Evolutionary conservation across 2,888 invertebrate genomes (phyloP).

Genomic region (Eulithis testata): DNA sequence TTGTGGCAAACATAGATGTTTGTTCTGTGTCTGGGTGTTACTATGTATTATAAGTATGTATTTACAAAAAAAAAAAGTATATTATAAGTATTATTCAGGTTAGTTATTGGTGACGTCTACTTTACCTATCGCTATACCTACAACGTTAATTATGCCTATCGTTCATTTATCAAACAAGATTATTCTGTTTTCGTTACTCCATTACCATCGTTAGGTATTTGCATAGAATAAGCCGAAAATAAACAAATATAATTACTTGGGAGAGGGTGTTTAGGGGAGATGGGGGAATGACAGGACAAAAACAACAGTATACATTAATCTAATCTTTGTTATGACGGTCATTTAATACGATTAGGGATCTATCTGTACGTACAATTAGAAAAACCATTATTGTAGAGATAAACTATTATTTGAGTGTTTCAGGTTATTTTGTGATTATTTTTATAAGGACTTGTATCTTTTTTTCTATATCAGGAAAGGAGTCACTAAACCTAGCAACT

Average conservation of each 20-base stretch:
- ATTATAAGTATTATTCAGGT: no score
- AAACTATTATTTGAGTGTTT: not conserved
- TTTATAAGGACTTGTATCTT: no score
- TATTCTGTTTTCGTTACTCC: conserved; percentile 23
- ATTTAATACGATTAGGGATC: conserved; percentile 19
- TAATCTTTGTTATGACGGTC: conserved; percentile 22
- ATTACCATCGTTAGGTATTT: conserved; percentile 24
- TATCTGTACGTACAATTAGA: conserved; percentile 6
- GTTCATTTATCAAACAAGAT: conserved; percentile 5
- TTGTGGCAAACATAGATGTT: no score
- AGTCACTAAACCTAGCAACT: no score
- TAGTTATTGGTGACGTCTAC: no score
- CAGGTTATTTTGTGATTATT: no score
- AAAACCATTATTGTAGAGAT: not conserved
- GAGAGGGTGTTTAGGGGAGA: not conserved
- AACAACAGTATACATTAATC: conserved; percentile 21
- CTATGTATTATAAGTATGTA: no score
- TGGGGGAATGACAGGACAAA: conserved; percentile 11
- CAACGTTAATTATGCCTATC: no score
- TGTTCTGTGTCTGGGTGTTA: no score
- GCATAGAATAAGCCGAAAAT: conserved; percentile 23
- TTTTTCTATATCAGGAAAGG: no score
- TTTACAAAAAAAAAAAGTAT: no score
- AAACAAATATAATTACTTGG: conserved; percentile 26
- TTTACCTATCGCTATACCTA: no score